Conservation (phyloP, 1,140 invertebrate genomes). For the Pachypsylla venusta region DNA sequence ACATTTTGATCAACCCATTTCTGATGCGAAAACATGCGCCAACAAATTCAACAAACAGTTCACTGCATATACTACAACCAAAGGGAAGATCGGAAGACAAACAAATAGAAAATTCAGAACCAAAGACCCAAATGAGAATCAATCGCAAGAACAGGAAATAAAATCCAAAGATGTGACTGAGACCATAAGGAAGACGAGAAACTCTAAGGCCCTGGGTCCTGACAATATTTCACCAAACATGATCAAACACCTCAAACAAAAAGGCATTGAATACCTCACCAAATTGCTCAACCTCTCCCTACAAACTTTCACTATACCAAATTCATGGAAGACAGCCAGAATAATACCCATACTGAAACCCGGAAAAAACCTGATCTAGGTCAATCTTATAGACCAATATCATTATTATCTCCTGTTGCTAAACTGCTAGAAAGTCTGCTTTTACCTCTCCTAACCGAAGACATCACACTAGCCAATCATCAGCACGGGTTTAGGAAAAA, state of each 20-base stretch:
- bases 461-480: not conserved
- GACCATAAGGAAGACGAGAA: not conserved
- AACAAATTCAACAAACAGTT: slow-evolving; percentile 11
- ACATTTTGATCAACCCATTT: not conserved
- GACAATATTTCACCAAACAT: slow-evolving; percentile 10
- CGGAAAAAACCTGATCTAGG: not conserved
- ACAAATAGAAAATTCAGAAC: not conserved
- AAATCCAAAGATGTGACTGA: not conserved
- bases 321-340: not conserved
- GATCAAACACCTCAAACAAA: slow-evolving; percentile 5
- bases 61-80: not conserved
- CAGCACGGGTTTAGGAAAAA: not conserved
- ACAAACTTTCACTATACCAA: not conserved
- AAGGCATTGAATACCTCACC: not conserved
- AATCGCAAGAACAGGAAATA: no score
- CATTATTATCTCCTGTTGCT: not conserved
- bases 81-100: slow-evolving; percentile 2
- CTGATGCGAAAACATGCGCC: slow-evolving; percentile 5
- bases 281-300: slow-evolving; percentile 12
- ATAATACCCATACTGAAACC: not conserved
- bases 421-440: not conserved
- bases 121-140: not conserved
- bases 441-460: not conserved
- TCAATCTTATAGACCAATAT: not conserved
- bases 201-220: slow-evolving; percentile 8